Conservation (phyloP, 64 coral and sea anemone species). For the Platygyra sinensis region DNA sequence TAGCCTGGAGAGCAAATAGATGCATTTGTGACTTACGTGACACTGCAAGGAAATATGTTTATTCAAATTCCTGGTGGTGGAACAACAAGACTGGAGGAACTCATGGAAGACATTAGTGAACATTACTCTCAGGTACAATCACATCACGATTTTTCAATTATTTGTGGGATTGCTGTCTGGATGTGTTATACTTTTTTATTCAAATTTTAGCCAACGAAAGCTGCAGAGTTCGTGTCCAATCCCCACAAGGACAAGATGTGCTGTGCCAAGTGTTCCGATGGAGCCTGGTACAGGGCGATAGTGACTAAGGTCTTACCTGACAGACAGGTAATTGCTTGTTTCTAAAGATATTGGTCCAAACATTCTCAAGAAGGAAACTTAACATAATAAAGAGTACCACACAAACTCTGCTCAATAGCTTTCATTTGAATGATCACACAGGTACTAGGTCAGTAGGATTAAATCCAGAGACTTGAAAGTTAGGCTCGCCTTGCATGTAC, state of each 20-base stretch:
- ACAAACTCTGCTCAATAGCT: too few species aligned
- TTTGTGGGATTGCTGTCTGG: too few species aligned
- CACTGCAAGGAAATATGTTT: conserved; percentile 56
- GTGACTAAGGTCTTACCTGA: conserved; percentile 54
- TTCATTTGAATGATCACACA: too few species aligned
- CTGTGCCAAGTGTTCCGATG: conserved; percentile 88
- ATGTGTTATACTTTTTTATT: background rate
- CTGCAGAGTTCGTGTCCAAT: conserved; percentile 84
- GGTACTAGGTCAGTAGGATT: too few species aligned
- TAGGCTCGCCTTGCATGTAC: background rate
- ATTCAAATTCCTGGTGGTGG: conserved; percentile 82
- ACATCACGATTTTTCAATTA: background rate
- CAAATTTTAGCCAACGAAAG: conserved; percentile 76
- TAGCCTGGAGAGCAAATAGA: conserved; percentile 76
- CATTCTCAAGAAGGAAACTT: background rate
- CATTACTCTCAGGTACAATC: conserved; percentile 71
- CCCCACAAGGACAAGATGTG: conserved; percentile 73
- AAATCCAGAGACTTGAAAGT: too few species aligned
- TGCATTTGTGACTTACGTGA: conserved; percentile 63
- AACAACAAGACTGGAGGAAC: conserved; percentile 77
- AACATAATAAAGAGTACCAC: background rate
- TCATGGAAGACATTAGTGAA: conserved; percentile 78
- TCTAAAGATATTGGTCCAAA: background rate
- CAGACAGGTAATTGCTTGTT: conserved; percentile 60
- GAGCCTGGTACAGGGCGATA: conserved; percentile 81